phyloP scores from a whole-genome alignment of 2,113 vertebrate species.

The Eclectus roratus region DNA sequence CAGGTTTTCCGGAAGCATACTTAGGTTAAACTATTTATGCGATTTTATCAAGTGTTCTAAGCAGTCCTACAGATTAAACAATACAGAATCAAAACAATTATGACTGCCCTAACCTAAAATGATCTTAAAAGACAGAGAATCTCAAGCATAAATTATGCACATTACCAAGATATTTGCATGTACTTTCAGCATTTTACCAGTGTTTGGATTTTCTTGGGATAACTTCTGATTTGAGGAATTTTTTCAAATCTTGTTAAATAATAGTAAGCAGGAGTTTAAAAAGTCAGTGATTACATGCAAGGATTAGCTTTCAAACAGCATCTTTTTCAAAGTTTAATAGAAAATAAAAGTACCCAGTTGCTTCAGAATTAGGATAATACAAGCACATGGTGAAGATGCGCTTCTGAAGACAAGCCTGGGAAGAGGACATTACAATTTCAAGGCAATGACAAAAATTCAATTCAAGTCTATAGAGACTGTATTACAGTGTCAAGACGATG shows the following conservation, averaged over 20 bases:
- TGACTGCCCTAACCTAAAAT: background rate
- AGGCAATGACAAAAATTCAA: constrained; percentile 81
- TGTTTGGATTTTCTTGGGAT: background rate
- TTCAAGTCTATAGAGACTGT: constrained; percentile 79
- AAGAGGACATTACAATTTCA: constrained; percentile 83
- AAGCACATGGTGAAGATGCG: constrained; percentile 55
- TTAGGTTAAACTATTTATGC: background rate
- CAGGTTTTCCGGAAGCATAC: background rate
- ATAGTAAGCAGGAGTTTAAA: constrained; percentile 24
- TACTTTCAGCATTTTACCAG: background rate
- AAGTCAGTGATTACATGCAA: constrained; percentile 37
- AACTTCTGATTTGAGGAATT: background rate
- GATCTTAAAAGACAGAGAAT: background rate
- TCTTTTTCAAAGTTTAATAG: background rate
- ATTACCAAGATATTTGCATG: background rate
- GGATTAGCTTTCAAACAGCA: constrained; percentile 23
- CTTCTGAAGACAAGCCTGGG: constrained; percentile 68
- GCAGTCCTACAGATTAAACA: background rate
- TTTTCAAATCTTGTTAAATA: background rate
- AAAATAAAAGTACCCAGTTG: constrained; percentile 37
- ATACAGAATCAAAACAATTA: background rate
- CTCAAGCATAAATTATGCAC: background rate
- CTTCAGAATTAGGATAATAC: constrained; percentile 30
- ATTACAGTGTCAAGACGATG: constrained; percentile 81
- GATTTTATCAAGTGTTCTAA: background rate